A percentile compares a stretch with the other conserved stretches of the same genome.
Evolutionary conservation across 64 coral and sea anemone genomes (phyloP).

Genomic region (Porites australiensis): DNA sequence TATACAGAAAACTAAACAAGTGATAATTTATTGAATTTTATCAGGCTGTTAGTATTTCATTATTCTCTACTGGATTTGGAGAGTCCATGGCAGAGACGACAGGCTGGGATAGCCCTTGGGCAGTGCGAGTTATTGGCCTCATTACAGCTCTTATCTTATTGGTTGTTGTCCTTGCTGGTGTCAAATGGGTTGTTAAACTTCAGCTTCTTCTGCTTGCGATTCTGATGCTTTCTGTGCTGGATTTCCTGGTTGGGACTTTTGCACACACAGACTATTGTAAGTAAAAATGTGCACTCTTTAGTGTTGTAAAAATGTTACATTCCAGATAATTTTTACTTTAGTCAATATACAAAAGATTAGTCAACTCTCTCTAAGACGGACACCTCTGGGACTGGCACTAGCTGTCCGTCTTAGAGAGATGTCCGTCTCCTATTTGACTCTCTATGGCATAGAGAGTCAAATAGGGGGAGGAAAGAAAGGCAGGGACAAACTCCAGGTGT

Average conservation of each 20-base stretch:
- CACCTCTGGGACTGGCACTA: no score
- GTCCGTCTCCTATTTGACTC: no score
- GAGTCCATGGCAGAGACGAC: slow-evolving; percentile 95
- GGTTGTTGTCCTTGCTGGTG: slow-evolving; percentile 92
- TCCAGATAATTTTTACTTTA: no score
- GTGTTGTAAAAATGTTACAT: no score
- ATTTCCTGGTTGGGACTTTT: slow-evolving; percentile 98
- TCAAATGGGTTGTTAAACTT: slow-evolving; percentile 99
- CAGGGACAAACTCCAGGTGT: no score
- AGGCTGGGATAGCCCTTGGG: slow-evolving; percentile 93
- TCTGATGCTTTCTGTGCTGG: slow-evolving; percentile 89
- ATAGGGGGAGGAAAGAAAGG: no score
- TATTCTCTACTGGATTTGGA: slow-evolving; percentile 98
- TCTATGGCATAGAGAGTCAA: no score
- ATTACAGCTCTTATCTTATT: slow-evolving; percentile 81
- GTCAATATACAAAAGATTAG: no score
- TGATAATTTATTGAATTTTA: not conserved
- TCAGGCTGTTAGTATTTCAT: slow-evolving; percentile 95
- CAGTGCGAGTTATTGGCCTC: slow-evolving; percentile 90
- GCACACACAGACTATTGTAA: slow-evolving; percentile 96
- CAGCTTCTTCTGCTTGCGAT: slow-evolving; percentile 92
- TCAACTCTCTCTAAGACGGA: no score
- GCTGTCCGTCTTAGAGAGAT: no score
- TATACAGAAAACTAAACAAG: not conserved
- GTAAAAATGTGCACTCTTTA: not conserved